phyloP scores from a whole-genome alignment of 2,113 vertebrate genomes.

The Pomatorhinus ruficollis region DNA sequence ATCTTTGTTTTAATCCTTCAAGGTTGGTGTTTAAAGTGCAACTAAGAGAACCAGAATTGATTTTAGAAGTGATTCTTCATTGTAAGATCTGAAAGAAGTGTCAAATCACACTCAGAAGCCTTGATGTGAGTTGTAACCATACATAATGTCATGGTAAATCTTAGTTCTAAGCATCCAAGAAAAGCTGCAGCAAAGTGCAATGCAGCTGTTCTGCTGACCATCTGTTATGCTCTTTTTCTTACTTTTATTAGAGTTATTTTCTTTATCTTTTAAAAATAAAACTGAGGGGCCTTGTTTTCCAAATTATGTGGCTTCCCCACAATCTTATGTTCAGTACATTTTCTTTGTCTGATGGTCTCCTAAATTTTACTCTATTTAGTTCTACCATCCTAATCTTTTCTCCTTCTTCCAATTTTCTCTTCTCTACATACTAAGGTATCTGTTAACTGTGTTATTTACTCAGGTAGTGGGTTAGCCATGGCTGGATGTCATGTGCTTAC shows the following conservation, averaged over 20 bases:
- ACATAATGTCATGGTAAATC: not conserved
- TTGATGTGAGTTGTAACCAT: not conserved
- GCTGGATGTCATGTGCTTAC: not conserved
- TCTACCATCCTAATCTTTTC: not conserved
- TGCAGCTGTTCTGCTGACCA: not conserved
- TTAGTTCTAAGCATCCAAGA: not conserved
- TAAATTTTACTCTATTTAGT: not conserved
- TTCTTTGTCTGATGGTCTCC: not conserved
- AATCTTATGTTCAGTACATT: not conserved
- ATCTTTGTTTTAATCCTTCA: not conserved
- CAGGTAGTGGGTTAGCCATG: not conserved
- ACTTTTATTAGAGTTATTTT: not conserved
- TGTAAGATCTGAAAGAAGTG: not conserved
- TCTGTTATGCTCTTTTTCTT: not conserved
- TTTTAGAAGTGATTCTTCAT: constrained; percentile 24
- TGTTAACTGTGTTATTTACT: not conserved
- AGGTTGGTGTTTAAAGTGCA: constrained; percentile 27
- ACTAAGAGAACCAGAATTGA: not conserved
- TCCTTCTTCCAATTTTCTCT: not conserved
- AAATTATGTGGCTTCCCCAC: not conserved
- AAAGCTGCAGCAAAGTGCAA: not conserved
- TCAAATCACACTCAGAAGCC: not conserved
- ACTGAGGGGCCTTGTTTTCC: not conserved
- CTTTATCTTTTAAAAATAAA: not conserved
- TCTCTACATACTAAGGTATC: not conserved